Base-by-base conservation (phyloP, 2,797 vertebrate species). In the Chaenodraco wilsoni region DNA sequence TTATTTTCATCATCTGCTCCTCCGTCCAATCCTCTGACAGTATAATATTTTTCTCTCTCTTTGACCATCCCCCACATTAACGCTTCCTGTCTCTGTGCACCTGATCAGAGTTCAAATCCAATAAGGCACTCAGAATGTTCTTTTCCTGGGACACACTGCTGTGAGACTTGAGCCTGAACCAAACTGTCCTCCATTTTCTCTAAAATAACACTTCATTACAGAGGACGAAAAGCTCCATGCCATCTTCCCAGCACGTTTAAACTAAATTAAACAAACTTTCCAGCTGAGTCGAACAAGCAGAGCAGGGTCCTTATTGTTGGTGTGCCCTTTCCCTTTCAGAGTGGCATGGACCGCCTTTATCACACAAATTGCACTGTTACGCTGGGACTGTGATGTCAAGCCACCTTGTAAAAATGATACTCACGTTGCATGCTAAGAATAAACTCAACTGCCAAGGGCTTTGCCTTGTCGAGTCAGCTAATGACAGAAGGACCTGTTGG, bases 341-440 rank as follows among this genome's bases (percentile, higher is more conserved):
- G 75, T n/a, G 1, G 68, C 72, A 21, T 16, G 63, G 74, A 56
- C 58, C 14, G 66, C 84, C 84, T 92, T 90, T 89, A 91, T 92
- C 84, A 88, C 83, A 90, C 88, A 93, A 90, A 92, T 89, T 88
- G 88, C 86, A 84, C 79, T 74, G 82, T 84, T 89, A 81, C 77
- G 11, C 57, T 86, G 84, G 87, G 91, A 92, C 86, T 78, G 78
- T 54, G 78, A 80, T 77, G 87, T 88, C 83, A 82, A 74, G 80
- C 63, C 0, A 15, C 70, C 85, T 87, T 84, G 76, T 88, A 78
- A 82, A 86, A 87, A 82, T 79, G 82, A 88, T 81, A 82, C 74
- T 90, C 72, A 72, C 81, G 85, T 74, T 77, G 79, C 76, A 81
- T 78, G 80, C 83, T 86, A 88, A 86, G 88, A 86, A 87, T 85